phyloP scores from a whole-genome alignment of 2,888 invertebrate genomes.

The Eledona agricola region DNA sequence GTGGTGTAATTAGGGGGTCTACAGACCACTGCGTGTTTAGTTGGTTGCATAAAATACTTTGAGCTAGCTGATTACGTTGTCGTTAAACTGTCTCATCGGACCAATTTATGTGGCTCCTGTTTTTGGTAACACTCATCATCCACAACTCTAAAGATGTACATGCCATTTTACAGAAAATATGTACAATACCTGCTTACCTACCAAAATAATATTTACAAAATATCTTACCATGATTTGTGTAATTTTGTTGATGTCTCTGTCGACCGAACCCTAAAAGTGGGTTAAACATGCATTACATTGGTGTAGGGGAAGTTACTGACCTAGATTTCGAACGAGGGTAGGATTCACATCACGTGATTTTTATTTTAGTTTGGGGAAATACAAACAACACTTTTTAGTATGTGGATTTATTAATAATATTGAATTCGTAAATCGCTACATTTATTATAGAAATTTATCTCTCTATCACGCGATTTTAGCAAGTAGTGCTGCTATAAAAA shows the following conservation, averaged over 20 bases:
- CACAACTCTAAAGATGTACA: no score
- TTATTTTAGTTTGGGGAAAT: conserved; percentile 22
- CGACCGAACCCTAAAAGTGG: conserved; percentile 27
- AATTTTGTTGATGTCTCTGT: conserved; percentile 13
- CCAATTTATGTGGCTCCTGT: conserved; percentile 19
- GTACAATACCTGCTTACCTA: no score
- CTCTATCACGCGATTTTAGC: no score
- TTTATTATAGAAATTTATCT: no score
- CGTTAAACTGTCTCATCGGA: conserved; percentile 12
- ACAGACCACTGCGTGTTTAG: conserved; percentile 22
- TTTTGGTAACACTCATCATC: conserved; percentile 9
- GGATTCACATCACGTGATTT: conserved; percentile 23
- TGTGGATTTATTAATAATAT: no score
- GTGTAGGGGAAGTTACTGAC: conserved; percentile 38
- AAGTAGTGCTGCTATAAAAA: no score
- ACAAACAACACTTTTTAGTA: no score
- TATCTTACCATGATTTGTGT: no score
- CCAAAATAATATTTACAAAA: no score
- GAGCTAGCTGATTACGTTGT: conserved; percentile 20
- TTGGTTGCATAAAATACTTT: conserved; percentile 31
- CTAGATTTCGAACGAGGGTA: conserved; percentile 32
- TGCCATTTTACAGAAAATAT: no score
- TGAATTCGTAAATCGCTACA: no score
- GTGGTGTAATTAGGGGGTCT: conserved; percentile 22
- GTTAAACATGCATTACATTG: conserved; percentile 34